Conservation (phyloP, 2,797 vertebrate genomes). For the Ispidina lecontei region DNA sequence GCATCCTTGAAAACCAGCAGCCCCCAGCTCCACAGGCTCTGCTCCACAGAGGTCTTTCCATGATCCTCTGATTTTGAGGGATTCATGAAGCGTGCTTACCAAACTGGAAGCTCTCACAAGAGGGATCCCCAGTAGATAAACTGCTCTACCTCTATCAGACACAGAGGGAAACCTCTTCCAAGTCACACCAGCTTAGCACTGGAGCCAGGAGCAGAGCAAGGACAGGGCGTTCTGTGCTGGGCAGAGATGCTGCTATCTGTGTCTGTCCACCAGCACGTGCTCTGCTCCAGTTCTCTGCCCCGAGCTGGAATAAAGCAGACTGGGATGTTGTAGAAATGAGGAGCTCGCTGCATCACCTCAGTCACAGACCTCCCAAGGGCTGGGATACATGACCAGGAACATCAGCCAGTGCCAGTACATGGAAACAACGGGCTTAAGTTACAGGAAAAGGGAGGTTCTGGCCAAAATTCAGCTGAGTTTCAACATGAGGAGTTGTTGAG, state of each 20-base stretch:
- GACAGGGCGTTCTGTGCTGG: neutral
- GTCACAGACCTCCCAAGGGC: neutral
- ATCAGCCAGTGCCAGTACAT: neutral
- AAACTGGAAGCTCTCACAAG: neutral
- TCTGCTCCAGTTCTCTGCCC: neutral
- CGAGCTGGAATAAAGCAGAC: neutral
- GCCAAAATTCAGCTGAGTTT: constrained; percentile 10
- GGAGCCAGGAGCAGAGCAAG: constrained; percentile 6
- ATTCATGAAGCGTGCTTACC: neutral
- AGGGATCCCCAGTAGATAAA: neutral
- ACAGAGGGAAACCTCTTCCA: neutral
- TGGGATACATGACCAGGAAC: neutral
- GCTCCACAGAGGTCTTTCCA: neutral
- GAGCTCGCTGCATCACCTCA: neutral
- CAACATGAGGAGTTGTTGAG: neutral
- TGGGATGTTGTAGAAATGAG: neutral
- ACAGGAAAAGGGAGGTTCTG: constrained; percentile 11
- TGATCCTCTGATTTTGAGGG: neutral
- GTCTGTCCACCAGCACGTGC: neutral
- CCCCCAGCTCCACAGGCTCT: neutral
- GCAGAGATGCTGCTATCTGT: neutral
- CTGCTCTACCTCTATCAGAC: neutral
- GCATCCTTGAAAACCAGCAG: neutral
- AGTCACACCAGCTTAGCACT: neutral
- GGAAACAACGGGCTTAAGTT: neutral